Base-by-base conservation (phyloP, 2,113 vertebrate species). In the Aphelocoma coerulescens region DNA sequence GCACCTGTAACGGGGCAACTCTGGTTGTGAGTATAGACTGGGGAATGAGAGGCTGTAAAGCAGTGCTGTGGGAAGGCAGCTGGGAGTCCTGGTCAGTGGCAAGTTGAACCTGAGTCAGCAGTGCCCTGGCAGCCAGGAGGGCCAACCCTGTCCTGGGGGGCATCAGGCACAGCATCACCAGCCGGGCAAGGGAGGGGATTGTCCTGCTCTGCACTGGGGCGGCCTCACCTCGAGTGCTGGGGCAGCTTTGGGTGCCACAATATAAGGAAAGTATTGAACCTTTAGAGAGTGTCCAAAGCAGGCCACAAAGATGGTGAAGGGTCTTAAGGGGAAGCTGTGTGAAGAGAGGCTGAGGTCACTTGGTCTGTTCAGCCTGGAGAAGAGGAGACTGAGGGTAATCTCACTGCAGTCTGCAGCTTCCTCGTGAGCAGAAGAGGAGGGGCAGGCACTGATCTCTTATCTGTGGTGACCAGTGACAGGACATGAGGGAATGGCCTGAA, bases 31-130 rank as follows among this genome's bases (percentile, higher is more conserved):
- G 4, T 9, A 26, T 1, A 35, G 44, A 32, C 16, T 26, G 32
- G 11, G 9, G 30, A 66, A 4, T 2, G 30, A 41, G 61, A 49
- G 3, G 8, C 30, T 66, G 52, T 0, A 66, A 2, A 57, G n/a
- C 61, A 58, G 30, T 3, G 10, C 28, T 0, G 0, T 0, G 0
- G 30, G 16, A 66, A 41, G 3, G 10, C 1, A 30, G 22, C 8
- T 33, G 81, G 28, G 7, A 11, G 1, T 35, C 9, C 13, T 65
- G 69, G 43, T 57, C 1, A 0, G 0, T 48, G 51, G 3, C 23
- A 41, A 30, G 10, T 0, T 16, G 51, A 24, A 2, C 19, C 3
- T 7, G 43, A 49, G n/a, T 0, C 71, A 66, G 61, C 59, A 48
- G 69, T 30, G 59, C 51, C 51, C n/a, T 48, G 82, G 41, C 46